phyloP scores from a whole-genome alignment of 1,140 invertebrate genomes.

The Bombus superbus region DNA sequence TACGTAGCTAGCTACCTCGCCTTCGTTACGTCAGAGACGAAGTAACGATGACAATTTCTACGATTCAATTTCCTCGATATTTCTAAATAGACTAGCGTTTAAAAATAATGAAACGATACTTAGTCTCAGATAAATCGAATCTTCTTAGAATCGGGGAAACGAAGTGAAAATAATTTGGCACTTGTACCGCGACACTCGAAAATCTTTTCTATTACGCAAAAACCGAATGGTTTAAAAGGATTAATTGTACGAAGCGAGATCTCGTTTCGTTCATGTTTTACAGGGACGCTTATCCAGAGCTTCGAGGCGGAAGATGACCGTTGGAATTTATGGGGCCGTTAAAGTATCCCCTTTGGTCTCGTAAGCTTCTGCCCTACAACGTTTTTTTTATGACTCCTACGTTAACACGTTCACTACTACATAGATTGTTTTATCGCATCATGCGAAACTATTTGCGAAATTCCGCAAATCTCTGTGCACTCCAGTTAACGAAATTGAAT shows the following conservation, averaged over 20 bases:
- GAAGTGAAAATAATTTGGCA: not conserved
- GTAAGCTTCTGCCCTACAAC: constrained; percentile 68
- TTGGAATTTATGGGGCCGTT: constrained; percentile 78
- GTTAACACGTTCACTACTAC: constrained; percentile 72
- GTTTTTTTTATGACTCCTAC: constrained; percentile 74
- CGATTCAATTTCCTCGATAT: not conserved
- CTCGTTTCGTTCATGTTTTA: constrained; percentile 70
- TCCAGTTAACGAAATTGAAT: constrained; percentile 45
- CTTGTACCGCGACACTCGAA: not conserved
- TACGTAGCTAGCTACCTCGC: not conserved
- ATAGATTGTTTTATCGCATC: constrained; percentile 56
- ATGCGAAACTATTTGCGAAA: constrained; percentile 57
- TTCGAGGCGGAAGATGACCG: constrained; percentile 78
- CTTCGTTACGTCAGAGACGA: not conserved
- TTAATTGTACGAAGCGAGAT: constrained; percentile 68
- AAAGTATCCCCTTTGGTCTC: constrained; percentile 74
- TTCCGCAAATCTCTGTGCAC: constrained; percentile 47
- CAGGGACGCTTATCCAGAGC: constrained; percentile 73
- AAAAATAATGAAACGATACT: not conserved
- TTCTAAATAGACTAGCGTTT: not conserved
- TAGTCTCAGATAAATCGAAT: not conserved
- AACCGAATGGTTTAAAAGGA: constrained; percentile 56
- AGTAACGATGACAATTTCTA: no score
- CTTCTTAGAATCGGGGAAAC: not conserved
- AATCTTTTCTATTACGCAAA: not conserved